A percentile compares a stretch with the other conserved stretches of the same genome.
These are phyloP conservation scores for Neodontobutis hainanensis DNA, from an alignment of 2,113 vertebrate species.

Conservation along the genomic window DNA sequence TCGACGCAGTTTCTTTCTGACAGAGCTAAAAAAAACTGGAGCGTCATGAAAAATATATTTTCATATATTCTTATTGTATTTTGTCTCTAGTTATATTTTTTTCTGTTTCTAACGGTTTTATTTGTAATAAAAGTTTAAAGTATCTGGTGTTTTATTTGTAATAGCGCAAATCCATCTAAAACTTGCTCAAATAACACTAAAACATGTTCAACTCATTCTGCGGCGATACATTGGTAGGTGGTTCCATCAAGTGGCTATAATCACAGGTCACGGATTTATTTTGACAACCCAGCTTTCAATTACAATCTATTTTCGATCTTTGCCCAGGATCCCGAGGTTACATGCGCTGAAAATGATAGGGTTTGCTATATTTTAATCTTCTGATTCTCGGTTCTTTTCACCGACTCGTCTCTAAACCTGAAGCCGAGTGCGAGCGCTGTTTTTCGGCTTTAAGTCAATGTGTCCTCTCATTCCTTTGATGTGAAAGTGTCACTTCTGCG, in stretches of 20 bases:
- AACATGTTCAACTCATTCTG: neutral
- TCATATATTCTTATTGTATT: constrained; percentile 16
- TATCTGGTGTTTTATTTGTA: too few relatives aligned
- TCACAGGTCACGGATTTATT: constrained; percentile 1
- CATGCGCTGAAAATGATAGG: neutral
- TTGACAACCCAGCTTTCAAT: neutral
- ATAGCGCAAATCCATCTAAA: too few relatives aligned
- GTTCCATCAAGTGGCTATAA: neutral
- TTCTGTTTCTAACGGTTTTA: neutral
- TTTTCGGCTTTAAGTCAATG: neutral
- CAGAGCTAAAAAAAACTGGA: neutral
- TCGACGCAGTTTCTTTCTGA: constrained; percentile 72
- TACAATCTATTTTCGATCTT: constrained; percentile 22
- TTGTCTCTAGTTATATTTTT: neutral
- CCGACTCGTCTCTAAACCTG: rapidly evolving
- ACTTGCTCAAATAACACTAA: too few relatives aligned
- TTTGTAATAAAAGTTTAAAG: constrained; percentile 3
- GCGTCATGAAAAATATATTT: neutral
- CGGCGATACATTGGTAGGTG: too few relatives aligned
- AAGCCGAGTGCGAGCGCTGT: constrained; percentile 20
- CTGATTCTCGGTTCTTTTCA: rapidly evolving
- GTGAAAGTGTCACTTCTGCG: neutral
- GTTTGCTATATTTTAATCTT: constrained; percentile 11
- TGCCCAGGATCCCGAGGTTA: neutral
- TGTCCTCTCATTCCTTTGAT: neutral